Conservation (phyloP, 64 coral and sea anemone species). For the Dendrophyllia cribrosa region DNA sequence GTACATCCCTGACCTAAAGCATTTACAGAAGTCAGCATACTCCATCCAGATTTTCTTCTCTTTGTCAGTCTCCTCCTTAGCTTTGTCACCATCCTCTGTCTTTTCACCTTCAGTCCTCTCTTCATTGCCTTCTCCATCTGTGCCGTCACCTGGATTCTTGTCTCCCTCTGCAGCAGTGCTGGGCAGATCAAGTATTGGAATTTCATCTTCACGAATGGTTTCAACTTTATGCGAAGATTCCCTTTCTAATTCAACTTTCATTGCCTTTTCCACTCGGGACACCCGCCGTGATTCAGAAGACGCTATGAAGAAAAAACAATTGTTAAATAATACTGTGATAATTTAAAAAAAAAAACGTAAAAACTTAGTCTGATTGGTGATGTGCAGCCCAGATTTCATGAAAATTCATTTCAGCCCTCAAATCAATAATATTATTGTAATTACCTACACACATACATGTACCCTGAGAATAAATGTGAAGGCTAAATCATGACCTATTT, state of each 20-base stretch:
- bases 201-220: slow-evolving; percentile 30
- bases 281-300: slow-evolving; percentile 70
- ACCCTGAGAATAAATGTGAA: no score
- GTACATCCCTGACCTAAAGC: slow-evolving; percentile 82
- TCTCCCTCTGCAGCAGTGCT: slow-evolving; percentile 42
- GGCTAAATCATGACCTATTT: no score
- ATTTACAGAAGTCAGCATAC: slow-evolving; percentile 99
- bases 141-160: slow-evolving; percentile 58
- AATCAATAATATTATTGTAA: no score
- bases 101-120: slow-evolving; percentile 81
- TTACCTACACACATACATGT: no score
- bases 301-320: slow-evolving; percentile 1
- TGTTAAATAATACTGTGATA: neutral
- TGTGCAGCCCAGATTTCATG: no score
- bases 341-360: neutral
- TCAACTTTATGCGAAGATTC: slow-evolving; percentile 46
- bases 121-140: slow-evolving; percentile 68
- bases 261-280: slow-evolving; percentile 78
- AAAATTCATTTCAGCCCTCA: no score
- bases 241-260: slow-evolving; percentile 43
- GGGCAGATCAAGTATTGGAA: slow-evolving; percentile 56
- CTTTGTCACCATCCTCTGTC: slow-evolving; percentile 62
- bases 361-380: neutral
- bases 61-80: slow-evolving; percentile 63
- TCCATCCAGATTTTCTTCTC: slow-evolving; percentile 99